Evolutionary conservation across 2,888 invertebrate genomes (phyloP), one percentile per base, ranked within the genome.

Genomic region (Ernsta delagoae): DNA sequence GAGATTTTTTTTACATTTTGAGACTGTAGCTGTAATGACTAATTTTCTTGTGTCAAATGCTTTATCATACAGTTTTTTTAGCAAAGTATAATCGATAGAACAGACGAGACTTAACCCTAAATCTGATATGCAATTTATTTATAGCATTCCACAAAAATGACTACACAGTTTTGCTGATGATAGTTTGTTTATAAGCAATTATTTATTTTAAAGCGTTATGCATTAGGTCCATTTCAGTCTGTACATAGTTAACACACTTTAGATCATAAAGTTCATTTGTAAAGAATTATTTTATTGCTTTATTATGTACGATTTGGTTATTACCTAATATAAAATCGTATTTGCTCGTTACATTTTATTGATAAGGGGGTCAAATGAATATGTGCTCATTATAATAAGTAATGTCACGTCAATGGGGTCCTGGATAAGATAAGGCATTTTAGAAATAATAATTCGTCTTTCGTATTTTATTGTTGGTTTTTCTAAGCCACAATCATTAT

Each of bases 401-500:
- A 62, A 24, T 12, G 54, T 31, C 56, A 45, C 68, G 24, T 39
- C 68, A 62, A 56, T 68, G 68, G 68, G 68, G 72, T 72, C 75
- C n/a, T 16, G 5, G 77, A 74, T 78, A 74, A 74, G 31, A 59
- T 64, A 61, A 70, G 11, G n/a, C 11, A 59, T 61, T 67, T 61
- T 34, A 56, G 16, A 60, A 56, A 67, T 61, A 12, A 60, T n/a
- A n/a, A n/a, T 16, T 16, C 16, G 16, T 16, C 16, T 16, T 16
- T 56, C 43, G 9, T 59, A 53, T 41, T 16, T 48, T 16, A 62
- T 54, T 54, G 39, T 39, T 12, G 6, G 56, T 61, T 41, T 43
- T 43, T 43, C 43, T 43, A 9, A 9, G 43, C 9, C 8, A 43
- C 16, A 16, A 16, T 16, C 9, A 43, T 43, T 43, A 43, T 43